phyloP scores from a whole-genome alignment of 2,113 vertebrate genomes.

The Coreoperca whiteheadi region DNA sequence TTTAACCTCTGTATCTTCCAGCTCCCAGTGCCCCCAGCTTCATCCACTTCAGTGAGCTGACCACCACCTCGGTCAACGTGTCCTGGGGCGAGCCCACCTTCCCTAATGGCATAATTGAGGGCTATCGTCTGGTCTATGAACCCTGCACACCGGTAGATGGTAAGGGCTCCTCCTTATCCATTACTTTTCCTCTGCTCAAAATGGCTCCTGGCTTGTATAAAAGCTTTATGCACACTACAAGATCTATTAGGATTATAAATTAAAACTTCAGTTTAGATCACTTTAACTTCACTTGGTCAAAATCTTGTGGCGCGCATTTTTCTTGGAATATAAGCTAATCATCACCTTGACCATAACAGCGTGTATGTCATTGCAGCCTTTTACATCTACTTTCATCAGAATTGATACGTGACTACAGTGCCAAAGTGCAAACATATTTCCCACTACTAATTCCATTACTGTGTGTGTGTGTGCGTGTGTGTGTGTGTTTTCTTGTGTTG shows the following conservation, averaged over 20 bases:
- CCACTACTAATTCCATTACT: constrained; percentile 52
- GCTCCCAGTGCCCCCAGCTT: constrained; percentile 94
- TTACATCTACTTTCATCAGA: constrained; percentile 18
- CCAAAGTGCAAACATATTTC: constrained; percentile 22
- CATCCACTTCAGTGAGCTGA: constrained; percentile 96
- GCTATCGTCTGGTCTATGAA: constrained; percentile 94
- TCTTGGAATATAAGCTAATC: constrained; percentile 40
- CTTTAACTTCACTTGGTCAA: background rate
- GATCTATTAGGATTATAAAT: background rate
- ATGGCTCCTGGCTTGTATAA: constrained; percentile 37
- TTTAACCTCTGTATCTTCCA: constrained; percentile 60
- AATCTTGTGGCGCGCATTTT: constrained; percentile 54
- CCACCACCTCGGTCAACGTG: constrained; percentile 97
- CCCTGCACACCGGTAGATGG: constrained; percentile 93
- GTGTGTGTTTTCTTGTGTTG: constrained; percentile 26
- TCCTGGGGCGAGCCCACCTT: constrained; percentile 94
- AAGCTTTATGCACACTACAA: constrained; percentile 38
- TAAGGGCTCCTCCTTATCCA: constrained; percentile 69
- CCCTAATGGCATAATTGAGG: constrained; percentile 94
- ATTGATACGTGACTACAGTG: constrained; percentile 18
- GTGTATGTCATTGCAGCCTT: constrained; percentile 36
- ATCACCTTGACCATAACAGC: constrained; percentile 38
- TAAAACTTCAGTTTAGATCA: background rate
- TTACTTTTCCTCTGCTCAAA: background rate
- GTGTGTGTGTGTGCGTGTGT: constrained; percentile 22